phyloP scores from a whole-genome alignment of 2,113 vertebrate species.

The Machaerirhynchus nigripectus region DNA sequence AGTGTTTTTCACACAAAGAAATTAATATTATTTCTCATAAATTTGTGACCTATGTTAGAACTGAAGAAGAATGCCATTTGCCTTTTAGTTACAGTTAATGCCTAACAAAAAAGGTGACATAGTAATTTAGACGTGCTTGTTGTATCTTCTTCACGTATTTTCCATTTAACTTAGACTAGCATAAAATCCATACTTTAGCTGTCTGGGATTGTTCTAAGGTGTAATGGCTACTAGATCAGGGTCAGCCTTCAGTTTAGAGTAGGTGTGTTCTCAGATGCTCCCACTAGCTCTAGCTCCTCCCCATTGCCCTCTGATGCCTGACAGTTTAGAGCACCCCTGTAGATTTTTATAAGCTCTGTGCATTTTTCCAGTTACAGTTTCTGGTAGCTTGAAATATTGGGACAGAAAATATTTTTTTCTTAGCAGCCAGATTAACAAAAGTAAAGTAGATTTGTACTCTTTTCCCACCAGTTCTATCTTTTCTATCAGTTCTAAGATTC shows the following conservation, averaged over 20 bases:
- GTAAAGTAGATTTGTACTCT: neutral
- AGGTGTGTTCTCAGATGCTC: neutral
- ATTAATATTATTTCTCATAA: neutral
- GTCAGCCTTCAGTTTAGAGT: neutral
- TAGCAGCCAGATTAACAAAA: neutral
- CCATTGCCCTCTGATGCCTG: neutral
- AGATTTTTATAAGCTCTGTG: neutral
- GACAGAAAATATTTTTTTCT: neutral
- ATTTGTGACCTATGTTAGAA: rapidly evolving
- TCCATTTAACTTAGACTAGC: neutral
- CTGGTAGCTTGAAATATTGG: neutral
- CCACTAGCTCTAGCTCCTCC: neutral
- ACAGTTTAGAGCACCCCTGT: neutral
- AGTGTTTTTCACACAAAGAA: neutral
- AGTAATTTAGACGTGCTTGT: neutral
- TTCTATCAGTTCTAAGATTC: neutral
- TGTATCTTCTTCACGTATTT: neutral
- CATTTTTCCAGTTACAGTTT: neutral
- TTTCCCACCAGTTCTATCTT: neutral
- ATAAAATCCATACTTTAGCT: neutral
- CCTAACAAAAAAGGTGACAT: neutral
- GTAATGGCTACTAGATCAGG: neutral
- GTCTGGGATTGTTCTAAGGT: neutral
- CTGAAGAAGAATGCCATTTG: neutral
- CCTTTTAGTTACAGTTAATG: neutral